A percentile compares a stretch with the other conserved stretches of the same genome.
Conservation (phyloP, 2,888 invertebrate genomes). For the Bibio marci region DNA sequence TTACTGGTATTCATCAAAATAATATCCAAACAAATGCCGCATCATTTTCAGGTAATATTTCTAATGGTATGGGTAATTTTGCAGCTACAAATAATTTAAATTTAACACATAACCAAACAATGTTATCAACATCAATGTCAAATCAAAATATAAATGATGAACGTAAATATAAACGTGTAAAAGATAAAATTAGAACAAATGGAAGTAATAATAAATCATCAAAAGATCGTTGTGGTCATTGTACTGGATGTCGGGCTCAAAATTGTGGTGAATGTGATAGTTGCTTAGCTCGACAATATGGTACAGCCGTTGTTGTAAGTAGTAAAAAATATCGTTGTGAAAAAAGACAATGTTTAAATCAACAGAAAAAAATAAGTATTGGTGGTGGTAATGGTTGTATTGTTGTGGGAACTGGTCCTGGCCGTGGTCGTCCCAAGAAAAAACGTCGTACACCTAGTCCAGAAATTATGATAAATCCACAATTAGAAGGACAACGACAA, state of each 20-base stretch:
- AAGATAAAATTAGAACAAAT: slow-evolving; percentile 13
- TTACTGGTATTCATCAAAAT: slow-evolving; percentile 8
- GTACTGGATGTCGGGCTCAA: slow-evolving; percentile 43
- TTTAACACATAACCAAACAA: too few species aligned
- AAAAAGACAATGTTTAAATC: slow-evolving; percentile 31
- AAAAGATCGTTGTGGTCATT: slow-evolving; percentile 48
- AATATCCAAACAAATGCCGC: slow-evolving; percentile 4
- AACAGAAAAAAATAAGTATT: slow-evolving; percentile 9
- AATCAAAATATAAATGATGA: not conserved
- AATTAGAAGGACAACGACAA: slow-evolving; percentile 52
- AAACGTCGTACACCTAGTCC: slow-evolving; percentile 20
- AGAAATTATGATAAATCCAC: slow-evolving; percentile 24
- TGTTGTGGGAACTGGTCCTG: too few species aligned
- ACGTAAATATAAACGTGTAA: slow-evolving; percentile 7
- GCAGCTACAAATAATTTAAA: too few species aligned
- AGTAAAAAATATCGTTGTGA: slow-evolving; percentile 33
- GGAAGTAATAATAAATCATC: slow-evolving; percentile 23
- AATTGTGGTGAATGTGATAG: slow-evolving; percentile 27
- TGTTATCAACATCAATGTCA: too few species aligned
- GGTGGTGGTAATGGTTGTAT: slow-evolving; percentile 7
- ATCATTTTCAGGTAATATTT: not conserved
- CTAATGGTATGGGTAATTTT: not conserved
- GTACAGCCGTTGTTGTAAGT: slow-evolving; percentile 7
- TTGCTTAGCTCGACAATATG: slow-evolving; percentile 20
- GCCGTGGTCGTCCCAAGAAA: slow-evolving; percentile 1